Conservation (phyloP, 2,888 invertebrate genomes). For the Eristalis arbustorum region DNA sequence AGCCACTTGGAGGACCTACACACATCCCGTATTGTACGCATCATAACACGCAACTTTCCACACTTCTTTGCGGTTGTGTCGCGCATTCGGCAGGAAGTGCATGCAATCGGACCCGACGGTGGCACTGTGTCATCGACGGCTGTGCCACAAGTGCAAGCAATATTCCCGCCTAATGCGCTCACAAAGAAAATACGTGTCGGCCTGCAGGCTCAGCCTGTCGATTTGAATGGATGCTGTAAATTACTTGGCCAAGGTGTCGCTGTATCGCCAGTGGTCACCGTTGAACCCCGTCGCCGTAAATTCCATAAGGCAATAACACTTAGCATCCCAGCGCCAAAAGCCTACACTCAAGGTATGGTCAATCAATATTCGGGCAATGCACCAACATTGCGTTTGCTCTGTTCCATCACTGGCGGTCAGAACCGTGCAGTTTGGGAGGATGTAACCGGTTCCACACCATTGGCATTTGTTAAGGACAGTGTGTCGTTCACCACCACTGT, state of each 20-base stretch:
- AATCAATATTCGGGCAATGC: constrained; percentile 91
- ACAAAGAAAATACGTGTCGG: constrained; percentile 99
- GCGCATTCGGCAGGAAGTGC: constrained; percentile 96
- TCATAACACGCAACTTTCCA: constrained; percentile 97
- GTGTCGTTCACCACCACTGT: constrained; percentile 99
- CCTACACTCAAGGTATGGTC: constrained; percentile 86
- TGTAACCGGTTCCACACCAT: constrained; percentile 98
- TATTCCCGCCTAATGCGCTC: constrained; percentile 96
- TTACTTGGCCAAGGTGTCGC: constrained; percentile 97
- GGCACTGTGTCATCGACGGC: constrained; percentile 97
- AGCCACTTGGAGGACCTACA: constrained; percentile 90
- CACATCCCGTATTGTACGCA: constrained; percentile 94
- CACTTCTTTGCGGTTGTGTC: constrained; percentile 98
- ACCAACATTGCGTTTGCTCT: constrained; percentile 93
- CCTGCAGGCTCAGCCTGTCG: constrained; percentile 97
- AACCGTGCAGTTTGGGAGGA: constrained; percentile 99
- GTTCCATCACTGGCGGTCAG: constrained; percentile 97
- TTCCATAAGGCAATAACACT: constrained; percentile 99
- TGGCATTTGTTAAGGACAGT: constrained; percentile 97
- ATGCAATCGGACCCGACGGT: constrained; percentile 98
- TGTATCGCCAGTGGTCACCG: constrained; percentile 98
- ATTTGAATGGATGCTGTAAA: constrained; percentile 90
- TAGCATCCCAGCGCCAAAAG: constrained; percentile 93
- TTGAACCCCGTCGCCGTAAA: constrained; percentile 97
- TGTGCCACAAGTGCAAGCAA: constrained; percentile 91